These are phyloP conservation scores for Albula glossodonta DNA, from an alignment of 2,113 vertebrate genomes.

Conservation along the genomic window DNA sequence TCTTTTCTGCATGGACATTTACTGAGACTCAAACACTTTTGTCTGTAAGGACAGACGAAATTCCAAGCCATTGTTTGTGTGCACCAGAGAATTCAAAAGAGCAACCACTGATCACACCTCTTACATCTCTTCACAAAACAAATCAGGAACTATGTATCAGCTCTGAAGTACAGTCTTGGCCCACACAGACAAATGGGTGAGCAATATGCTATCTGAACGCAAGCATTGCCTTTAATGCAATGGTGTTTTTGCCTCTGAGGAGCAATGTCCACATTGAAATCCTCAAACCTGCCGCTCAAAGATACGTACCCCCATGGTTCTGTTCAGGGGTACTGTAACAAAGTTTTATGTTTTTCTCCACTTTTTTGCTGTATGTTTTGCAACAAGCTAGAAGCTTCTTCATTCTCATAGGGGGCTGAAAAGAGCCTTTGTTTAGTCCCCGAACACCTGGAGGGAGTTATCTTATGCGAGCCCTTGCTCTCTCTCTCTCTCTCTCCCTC, in stretches of 20 bases:
- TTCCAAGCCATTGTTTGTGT: not conserved
- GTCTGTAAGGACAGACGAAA: not conserved
- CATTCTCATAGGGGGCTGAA: conserved; percentile 80
- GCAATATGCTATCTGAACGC: not conserved
- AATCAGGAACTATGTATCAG: not conserved
- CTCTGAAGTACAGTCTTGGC: not conserved
- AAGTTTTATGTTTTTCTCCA: conserved; percentile 69
- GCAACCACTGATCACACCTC: not conserved
- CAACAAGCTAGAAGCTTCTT: conserved; percentile 74
- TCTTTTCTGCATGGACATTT: too few relatives aligned
- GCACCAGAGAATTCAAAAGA: not conserved
- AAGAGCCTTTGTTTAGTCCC: conserved; percentile 84
- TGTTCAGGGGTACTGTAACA: conserved; percentile 70
- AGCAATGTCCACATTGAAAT: conserved; percentile 48
- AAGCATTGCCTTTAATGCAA: conserved; percentile 16
- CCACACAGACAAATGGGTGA: not conserved
- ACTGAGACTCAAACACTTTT: too few relatives aligned
- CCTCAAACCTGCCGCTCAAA: conserved; percentile 51
- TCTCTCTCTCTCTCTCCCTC: conserved; percentile 22
- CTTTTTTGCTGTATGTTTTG: conserved; percentile 62
- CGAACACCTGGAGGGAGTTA: conserved; percentile 86
- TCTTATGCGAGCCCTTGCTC: conserved; percentile 51
- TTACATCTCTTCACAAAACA: not conserved
- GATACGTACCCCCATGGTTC: conserved; percentile 44
- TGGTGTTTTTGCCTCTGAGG: conserved; percentile 13